Conservation (phyloP, 2,888 invertebrate species). For the Oasisia sp. region DNA sequence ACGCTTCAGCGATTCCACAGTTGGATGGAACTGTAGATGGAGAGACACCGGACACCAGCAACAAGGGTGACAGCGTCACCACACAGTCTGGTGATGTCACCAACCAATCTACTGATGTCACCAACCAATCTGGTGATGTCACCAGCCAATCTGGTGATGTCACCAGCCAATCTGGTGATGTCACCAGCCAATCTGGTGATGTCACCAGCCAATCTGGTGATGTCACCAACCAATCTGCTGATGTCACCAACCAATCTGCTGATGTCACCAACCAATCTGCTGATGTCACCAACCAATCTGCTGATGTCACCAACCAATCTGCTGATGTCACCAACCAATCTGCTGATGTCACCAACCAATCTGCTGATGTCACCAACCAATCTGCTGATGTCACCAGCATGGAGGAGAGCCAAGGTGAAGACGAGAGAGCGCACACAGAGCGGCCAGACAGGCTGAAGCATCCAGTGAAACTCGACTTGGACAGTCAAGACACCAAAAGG, state of each 20-base stretch:
- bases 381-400: not conserved
- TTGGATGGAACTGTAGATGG: slow-evolving; percentile 25
- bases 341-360: not conserved
- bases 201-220: no score
- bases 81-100: not conserved
- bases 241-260: not conserved
- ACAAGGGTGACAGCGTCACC: not conserved
- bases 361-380: not conserved
- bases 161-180: no score
- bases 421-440: not conserved
- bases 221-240: no score
- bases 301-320: not conserved
- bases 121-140: no score
- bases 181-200: no score
- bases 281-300: not conserved
- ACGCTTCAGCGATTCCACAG: slow-evolving; percentile 17
- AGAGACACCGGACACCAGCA: not conserved
- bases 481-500: not conserved
- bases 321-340: not conserved
- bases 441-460: not conserved
- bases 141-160: no score
- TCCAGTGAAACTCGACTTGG: not conserved
- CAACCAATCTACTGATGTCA: no score
- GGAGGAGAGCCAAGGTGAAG: not conserved
- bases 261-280: not conserved